phyloP scores from a whole-genome alignment of 92 coral and sea anemone species.

The Montipora capitata region DNA sequence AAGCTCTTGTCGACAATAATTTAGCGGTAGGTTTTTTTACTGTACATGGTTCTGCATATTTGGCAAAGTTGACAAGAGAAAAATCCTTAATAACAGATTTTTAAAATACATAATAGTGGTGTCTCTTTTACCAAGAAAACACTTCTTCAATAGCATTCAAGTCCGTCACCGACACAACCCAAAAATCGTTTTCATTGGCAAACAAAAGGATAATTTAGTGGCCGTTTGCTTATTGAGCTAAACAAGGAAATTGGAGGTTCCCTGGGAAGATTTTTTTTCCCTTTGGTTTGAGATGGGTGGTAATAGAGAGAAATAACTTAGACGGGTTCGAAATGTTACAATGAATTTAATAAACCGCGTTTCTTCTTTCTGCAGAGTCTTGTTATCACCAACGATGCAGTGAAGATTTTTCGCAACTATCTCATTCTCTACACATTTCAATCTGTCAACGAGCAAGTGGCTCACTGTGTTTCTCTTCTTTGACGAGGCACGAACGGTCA shows the following conservation, averaged over 20 bases:
- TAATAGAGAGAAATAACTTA: background rate
- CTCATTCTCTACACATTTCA: slow-evolving; percentile 3
- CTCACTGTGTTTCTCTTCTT: background rate
- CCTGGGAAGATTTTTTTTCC: too few species aligned
- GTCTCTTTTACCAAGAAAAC: too few species aligned
- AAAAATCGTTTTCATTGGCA: too few species aligned
- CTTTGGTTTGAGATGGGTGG: background rate
- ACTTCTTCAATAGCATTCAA: too few species aligned
- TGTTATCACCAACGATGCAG: slow-evolving; percentile 27
- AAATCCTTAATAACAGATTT: background rate
- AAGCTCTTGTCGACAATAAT: slow-evolving; percentile 14
- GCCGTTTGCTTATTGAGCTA: too few species aligned
- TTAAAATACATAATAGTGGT: too few species aligned
- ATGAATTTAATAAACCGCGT: background rate
- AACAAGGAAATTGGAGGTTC: too few species aligned
- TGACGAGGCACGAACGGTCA: too few species aligned
- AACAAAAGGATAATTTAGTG: too few species aligned
- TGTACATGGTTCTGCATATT: too few species aligned
- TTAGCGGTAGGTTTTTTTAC: background rate
- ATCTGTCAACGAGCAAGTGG: slow-evolving; percentile 16
- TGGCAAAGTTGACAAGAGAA: background rate
- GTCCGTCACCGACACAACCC: too few species aligned
- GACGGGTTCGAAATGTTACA: background rate
- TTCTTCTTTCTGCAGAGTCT: background rate
- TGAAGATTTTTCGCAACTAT: slow-evolving; percentile 46